Conservation (phyloP, 1,140 invertebrate species). For the Plectrocnemia conspersa region DNA sequence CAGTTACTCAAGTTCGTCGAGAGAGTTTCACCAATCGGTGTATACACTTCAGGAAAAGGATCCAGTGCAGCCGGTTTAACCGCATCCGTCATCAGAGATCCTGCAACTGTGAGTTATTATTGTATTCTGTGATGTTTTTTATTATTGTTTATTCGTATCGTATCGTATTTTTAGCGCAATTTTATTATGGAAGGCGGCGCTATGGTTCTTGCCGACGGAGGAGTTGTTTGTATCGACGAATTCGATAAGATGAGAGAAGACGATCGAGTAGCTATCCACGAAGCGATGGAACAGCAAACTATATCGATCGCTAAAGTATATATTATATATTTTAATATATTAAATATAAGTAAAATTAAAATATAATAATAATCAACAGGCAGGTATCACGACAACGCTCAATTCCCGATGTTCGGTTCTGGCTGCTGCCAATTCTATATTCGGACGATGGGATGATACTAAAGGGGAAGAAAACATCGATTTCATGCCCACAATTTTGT, state of each 20-base stretch:
- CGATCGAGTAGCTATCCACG: conserved; percentile 98
- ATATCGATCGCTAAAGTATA: conserved; percentile 98
- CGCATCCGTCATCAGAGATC: conserved; percentile 94
- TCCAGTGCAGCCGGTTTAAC: conserved; percentile 98
- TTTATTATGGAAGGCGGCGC: conserved; percentile 99
- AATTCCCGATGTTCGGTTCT: conserved; percentile 98
- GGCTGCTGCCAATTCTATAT: conserved; percentile 97
- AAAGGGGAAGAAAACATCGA: conserved; percentile 99
- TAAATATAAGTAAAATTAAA: conserved; percentile 5
- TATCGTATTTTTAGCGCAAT: conserved; percentile 66
- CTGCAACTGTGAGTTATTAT: conserved; percentile 65
- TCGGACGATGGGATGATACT: conserved; percentile 97
- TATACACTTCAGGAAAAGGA: conserved; percentile 99
- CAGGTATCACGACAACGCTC: conserved; percentile 97
- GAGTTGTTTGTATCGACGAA: conserved; percentile 99
- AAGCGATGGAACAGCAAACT: conserved; percentile 99
- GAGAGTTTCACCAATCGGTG: conserved; percentile 89
- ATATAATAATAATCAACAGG: conserved; percentile 49
- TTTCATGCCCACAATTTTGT: conserved; percentile 99
- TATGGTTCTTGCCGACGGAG: conserved; percentile 98
- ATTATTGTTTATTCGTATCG: conserved; percentile 20
- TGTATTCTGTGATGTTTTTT: conserved; percentile 5
- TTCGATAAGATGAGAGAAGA: conserved; percentile 99
- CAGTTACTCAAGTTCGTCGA: conserved; percentile 98
- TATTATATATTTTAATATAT: conserved; percentile 7